Evolutionary conservation across 1,140 invertebrate species (phyloP).

Genomic region (Panagrolaimus sp.): DNA sequence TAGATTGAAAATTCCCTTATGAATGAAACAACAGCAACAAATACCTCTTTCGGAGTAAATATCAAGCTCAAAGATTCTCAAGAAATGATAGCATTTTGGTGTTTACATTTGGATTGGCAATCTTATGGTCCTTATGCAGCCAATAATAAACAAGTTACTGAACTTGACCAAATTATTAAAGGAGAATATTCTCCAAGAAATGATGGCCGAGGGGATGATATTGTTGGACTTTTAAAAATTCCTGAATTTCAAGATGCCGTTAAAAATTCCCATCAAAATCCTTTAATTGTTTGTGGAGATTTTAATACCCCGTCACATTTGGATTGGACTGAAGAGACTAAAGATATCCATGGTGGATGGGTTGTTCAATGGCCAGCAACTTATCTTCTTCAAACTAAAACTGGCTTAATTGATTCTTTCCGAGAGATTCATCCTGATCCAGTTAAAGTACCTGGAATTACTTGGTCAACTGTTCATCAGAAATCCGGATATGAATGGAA

Average conservation of each 20-base stretch:
- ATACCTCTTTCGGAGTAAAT: background rate
- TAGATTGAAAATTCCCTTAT: no score
- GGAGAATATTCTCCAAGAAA: background rate
- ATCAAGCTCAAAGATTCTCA: background rate
- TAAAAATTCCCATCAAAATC: background rate
- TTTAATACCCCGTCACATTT: conserved; percentile 32
- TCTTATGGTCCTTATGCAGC: conserved; percentile 36
- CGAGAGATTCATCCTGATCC: conserved; percentile 26
- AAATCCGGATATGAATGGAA: background rate
- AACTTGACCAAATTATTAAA: background rate
- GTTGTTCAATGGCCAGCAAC: conserved; percentile 35
- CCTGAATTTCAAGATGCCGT: background rate
- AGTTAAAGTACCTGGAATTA: conserved; percentile 17
- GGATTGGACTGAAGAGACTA: conserved; percentile 36
- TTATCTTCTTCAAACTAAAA: conserved; percentile 24
- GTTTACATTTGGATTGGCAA: conserved; percentile 4
- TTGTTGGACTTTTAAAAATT: background rate
- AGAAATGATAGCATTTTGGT: background rate
- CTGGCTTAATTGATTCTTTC: conserved; percentile 24
- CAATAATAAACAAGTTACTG: conserved; percentile 40
- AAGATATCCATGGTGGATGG: conserved; percentile 32
- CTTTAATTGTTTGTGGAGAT: conserved; percentile 24
- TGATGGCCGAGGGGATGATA: background rate
- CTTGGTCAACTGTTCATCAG: background rate
- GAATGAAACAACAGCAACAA: background rate